Conservation (phyloP, 2,797 vertebrate genomes). For the Pipistrellus nathusii region DNA sequence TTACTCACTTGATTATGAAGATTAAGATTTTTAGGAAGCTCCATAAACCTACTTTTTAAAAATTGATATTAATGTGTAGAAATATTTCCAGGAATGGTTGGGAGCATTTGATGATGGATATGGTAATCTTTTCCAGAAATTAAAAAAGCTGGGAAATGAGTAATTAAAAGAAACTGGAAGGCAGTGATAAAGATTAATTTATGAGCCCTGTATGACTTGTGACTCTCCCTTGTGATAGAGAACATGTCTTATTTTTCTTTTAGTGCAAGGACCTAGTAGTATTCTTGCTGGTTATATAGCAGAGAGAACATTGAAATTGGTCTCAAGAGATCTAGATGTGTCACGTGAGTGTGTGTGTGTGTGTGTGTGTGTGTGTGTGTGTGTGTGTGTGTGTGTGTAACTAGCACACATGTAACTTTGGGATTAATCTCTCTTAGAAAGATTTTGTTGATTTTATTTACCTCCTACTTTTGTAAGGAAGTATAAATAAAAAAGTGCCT, state of each 20-base stretch:
- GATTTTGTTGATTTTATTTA: not conserved
- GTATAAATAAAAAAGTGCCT: not conserved
- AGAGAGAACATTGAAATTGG: not conserved
- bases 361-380: not conserved
- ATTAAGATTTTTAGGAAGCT: not conserved
- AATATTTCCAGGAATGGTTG: not conserved
- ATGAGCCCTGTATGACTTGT: not conserved
- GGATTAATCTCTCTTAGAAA: not conserved
- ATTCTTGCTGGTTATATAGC: not conserved
- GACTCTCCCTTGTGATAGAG: not conserved
- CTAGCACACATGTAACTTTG: not conserved
- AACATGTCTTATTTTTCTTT: not conserved
- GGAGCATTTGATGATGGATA: not conserved
- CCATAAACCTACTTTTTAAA: not conserved
- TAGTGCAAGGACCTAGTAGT: not conserved
- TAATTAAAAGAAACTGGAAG: constrained; percentile 1
- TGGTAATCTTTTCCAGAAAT: not conserved
- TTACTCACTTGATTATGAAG: not conserved
- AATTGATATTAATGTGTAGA: not conserved
- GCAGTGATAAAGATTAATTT: constrained; percentile 8
- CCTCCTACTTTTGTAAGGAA: not conserved
- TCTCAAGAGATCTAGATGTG: not conserved
- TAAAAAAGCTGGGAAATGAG: not conserved
- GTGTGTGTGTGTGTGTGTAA: not conserved
- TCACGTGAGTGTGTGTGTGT: not conserved